These are phyloP conservation scores for Ophiothrix spiculata DNA, from an alignment of 35 echinoderm and acorn worm genomes.

Conservation along the genomic window DNA sequence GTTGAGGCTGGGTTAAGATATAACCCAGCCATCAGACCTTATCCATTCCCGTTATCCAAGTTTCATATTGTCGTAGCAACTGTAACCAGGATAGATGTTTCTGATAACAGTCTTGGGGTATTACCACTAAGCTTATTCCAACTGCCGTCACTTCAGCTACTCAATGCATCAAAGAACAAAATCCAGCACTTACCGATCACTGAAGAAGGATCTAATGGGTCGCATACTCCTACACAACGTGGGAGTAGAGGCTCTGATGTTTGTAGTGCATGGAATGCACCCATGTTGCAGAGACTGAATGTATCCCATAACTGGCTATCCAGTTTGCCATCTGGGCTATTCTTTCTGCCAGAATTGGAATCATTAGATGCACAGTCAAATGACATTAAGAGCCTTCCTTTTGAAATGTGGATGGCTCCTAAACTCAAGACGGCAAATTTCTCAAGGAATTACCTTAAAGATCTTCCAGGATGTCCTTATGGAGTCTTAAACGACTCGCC, in stretches of 20 bases:
- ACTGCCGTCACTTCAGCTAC: slow-evolving; percentile 76
- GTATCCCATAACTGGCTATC: slow-evolving; percentile 68
- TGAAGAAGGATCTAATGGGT: not conserved
- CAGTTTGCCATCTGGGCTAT: slow-evolving; percentile 55
- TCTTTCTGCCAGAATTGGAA: slow-evolving; percentile 68
- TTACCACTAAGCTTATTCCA: slow-evolving; percentile 79
- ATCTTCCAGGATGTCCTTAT: slow-evolving; percentile 54
- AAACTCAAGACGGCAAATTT: slow-evolving; percentile 75
- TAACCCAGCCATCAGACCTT: slow-evolving; percentile 66
- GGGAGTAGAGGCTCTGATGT: not conserved
- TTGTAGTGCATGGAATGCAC: slow-evolving; percentile 69
- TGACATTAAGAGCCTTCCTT: slow-evolving; percentile 60
- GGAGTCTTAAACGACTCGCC: not conserved
- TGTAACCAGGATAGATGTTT: slow-evolving; percentile 84
- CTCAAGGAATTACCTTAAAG: slow-evolving; percentile 68
- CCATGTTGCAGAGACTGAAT: slow-evolving; percentile 57
- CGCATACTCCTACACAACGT: not conserved
- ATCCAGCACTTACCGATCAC: slow-evolving; percentile 53
- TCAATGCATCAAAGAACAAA: slow-evolving; percentile 87
- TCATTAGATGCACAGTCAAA: slow-evolving; percentile 53
- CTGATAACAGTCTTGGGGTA: slow-evolving; percentile 72
- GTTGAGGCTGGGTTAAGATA: slow-evolving; percentile 71
- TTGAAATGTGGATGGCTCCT: slow-evolving; percentile 96
- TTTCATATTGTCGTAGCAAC: slow-evolving; percentile 53
- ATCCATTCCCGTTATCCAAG: slow-evolving; percentile 39